Percentiles rank a stretch among this genome's conserved stretches.
Conservation (phyloP, 2,797 vertebrate genomes). For the Trichosurus vulpecula region DNA sequence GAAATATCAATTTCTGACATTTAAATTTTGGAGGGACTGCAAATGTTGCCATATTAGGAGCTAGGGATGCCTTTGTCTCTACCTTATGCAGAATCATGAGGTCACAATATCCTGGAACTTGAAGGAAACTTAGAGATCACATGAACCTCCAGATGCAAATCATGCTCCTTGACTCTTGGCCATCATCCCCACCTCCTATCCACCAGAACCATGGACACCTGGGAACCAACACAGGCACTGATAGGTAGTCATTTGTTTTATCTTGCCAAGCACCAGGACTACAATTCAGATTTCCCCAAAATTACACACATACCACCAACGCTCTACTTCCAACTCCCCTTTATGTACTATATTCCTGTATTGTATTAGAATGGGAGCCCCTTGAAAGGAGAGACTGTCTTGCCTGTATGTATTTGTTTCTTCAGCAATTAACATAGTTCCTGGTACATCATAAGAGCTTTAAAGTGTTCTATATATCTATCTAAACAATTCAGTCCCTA, state of each 20-base stretch:
- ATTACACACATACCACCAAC: background rate
- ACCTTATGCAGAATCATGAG: background rate
- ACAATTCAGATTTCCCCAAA: background rate
- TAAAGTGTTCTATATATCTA: background rate
- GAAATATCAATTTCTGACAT: background rate
- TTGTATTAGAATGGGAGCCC: background rate
- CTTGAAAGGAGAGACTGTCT: background rate
- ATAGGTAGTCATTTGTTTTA: background rate
- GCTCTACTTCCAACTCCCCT: background rate
- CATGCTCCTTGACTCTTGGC: background rate
- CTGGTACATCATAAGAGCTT: background rate
- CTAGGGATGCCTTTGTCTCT: too few species aligned
- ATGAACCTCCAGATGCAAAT: background rate
- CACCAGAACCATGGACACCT: background rate
- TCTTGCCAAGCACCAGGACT: background rate
- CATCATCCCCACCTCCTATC: too few species aligned
- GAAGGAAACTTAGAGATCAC: background rate
- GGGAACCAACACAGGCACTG: too few species aligned
- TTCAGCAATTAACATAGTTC: background rate
- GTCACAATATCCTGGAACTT: background rate
- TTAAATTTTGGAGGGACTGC: background rate
- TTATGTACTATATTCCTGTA: background rate
- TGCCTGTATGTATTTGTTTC: background rate
- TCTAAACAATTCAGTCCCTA: background rate
- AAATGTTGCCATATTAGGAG: background rate